Evolutionary conservation across 2,888 invertebrate species (phyloP).

Genomic region (Trichopoda pennipes): DNA sequence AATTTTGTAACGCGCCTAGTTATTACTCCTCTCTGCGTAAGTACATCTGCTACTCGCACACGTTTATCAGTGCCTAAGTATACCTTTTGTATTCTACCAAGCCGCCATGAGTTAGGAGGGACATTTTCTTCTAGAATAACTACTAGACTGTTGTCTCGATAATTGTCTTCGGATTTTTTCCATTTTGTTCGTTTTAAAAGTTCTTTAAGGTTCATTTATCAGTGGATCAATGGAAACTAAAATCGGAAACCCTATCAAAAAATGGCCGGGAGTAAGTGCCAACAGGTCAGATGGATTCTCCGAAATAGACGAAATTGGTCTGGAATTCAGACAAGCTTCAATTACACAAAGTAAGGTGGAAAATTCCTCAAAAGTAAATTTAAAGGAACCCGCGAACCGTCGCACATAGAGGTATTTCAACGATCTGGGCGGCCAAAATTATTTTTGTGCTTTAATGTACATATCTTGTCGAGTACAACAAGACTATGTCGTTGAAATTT

Average conservation of each 20-base stretch:
- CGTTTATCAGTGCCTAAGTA: too few relatives aligned
- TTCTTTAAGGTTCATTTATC: conserved; percentile 16
- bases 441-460: too few relatives aligned
- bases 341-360: conserved; percentile 15
- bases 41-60: too few relatives aligned
- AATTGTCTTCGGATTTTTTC: conserved; percentile 1
- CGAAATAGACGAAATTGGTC: not conserved
- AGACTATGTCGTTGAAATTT: too few relatives aligned
- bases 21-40: not conserved
- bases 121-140: too few relatives aligned
- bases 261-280: too few relatives aligned
- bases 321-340: conserved; percentile 7
- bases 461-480: too few relatives aligned
- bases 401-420: too few relatives aligned
- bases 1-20: not conserved
- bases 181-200: conserved; percentile 27
- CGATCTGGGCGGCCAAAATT: too few relatives aligned
- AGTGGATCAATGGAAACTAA: not conserved
- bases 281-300: not conserved
- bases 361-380: too few relatives aligned
- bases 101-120: too few relatives aligned
- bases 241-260: conserved; percentile 11
- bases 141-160: not conserved
- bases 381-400: too few relatives aligned
- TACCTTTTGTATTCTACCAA: not conserved